Evolutionary conservation across 1,140 invertebrate species (phyloP).

Genomic region (fruit fly (Drosophila melanogaster)): DNA sequence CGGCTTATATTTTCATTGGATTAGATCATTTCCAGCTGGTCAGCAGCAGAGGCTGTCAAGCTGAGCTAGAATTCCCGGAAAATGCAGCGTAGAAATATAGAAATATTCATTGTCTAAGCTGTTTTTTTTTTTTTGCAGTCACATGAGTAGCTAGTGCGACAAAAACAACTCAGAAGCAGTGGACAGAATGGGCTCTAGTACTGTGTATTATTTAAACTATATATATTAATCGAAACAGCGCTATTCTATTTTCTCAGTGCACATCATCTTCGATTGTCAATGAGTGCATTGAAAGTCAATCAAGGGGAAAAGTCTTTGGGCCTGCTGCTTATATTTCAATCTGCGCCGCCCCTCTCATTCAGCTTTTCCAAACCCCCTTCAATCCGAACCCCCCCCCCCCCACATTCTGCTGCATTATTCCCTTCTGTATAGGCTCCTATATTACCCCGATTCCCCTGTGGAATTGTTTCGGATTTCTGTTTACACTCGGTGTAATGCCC

Average conservation of each 20-base stretch:
- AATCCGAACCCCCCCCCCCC: no score
- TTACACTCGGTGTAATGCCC: conserved; percentile 57
- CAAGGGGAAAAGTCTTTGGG: conserved; percentile 42
- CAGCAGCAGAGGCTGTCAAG: conserved; percentile 15
- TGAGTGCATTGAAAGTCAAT: conserved; percentile 44
- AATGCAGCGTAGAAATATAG: conserved; percentile 42
- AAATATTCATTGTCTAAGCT: conserved; percentile 36
- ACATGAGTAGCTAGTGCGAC: conserved; percentile 21
- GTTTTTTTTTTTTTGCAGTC: conserved; percentile 29
- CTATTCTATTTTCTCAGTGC: conserved; percentile 10
- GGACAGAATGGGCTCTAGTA: no score
- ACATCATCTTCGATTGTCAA: conserved; percentile 20
- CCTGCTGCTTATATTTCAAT: conserved; percentile 40
- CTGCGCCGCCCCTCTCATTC: conserved; percentile 30
- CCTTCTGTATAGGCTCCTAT: background rate
- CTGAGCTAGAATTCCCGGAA: conserved; percentile 55
- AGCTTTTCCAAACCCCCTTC: no score
- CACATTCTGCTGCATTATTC: background rate
- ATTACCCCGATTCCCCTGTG: conserved; percentile 13
- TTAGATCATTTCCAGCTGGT: conserved; percentile 76
- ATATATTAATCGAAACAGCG: no score
- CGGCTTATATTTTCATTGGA: conserved; percentile 18
- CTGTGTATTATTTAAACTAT: no score
- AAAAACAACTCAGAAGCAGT: conserved; percentile 9
- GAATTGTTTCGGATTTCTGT: conserved; percentile 60